Conservation (phyloP, 1,140 invertebrate genomes). For the Drosophila obscura region DNA sequence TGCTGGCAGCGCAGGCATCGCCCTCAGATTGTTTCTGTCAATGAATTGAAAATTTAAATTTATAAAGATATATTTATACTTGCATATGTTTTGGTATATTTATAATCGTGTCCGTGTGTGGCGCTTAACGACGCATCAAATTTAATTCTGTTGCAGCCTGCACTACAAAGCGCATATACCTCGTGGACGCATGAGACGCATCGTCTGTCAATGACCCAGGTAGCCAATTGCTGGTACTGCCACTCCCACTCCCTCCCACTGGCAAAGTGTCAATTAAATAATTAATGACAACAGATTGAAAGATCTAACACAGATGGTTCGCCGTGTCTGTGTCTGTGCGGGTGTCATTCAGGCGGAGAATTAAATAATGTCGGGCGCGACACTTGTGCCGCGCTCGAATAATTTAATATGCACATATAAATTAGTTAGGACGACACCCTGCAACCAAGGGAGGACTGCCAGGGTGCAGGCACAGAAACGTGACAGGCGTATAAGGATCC, state of each 20-base stretch:
- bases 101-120: too few species aligned
- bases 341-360: conserved; percentile 13
- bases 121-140: background rate
- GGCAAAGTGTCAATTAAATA: conserved; percentile 67
- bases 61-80: too few species aligned
- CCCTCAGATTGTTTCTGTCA: conserved; percentile 70
- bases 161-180: conserved; percentile 46
- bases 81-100: too few species aligned
- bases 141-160: conserved; percentile 28
- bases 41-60: background rate
- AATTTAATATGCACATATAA: conserved; percentile 76
- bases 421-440: conserved; percentile 53
- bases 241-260: background rate
- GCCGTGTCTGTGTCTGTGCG: background rate
- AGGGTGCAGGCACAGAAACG: background rate
- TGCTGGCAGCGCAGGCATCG: conserved; percentile 73
- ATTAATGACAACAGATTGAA: conserved; percentile 61
- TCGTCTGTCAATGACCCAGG: too few species aligned
- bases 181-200: background rate
- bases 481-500: too few species aligned
- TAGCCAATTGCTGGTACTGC: background rate
- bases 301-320: background rate
- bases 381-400: conserved; percentile 54
- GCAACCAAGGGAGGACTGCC: conserved; percentile 11
- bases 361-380: conserved; percentile 65